phyloP scores from a whole-genome alignment of 2,113 vertebrate species.

The Picathartes gymnocephalus region DNA sequence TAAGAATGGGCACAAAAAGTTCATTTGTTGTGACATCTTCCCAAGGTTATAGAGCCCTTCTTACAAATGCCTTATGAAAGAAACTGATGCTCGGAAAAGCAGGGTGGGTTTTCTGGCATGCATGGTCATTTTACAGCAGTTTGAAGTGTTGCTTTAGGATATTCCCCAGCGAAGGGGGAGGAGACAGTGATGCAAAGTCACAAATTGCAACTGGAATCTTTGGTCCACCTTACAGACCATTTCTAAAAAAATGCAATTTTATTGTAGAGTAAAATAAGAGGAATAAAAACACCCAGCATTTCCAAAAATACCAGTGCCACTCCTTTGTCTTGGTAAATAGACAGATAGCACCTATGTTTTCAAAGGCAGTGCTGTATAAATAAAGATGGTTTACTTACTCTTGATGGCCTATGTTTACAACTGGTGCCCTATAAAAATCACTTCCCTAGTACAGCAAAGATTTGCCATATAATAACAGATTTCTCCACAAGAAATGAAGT shows the following conservation, averaged over 20 bases:
- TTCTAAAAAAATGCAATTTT: not conserved
- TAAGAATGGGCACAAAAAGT: not conserved
- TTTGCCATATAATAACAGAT: not conserved
- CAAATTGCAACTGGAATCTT: not conserved
- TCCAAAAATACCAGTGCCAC: not conserved
- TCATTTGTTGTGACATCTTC: not conserved
- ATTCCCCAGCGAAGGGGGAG: not conserved
- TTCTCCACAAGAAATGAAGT: not conserved
- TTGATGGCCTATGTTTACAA: not conserved
- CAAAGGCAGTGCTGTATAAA: not conserved
- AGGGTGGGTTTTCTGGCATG: not conserved
- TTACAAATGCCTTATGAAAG: not conserved
- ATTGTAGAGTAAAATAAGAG: not conserved
- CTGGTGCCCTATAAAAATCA: not conserved
- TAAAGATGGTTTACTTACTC: not conserved
- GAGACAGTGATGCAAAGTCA: not conserved
- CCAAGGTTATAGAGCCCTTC: not conserved
- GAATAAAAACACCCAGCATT: not conserved
- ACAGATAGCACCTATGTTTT: not conserved
- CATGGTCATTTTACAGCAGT: not conserved
- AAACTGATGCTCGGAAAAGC: not conserved
- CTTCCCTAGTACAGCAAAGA: not conserved
- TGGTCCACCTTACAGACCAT: not conserved
- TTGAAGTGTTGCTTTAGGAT: not conserved
- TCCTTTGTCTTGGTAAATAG: not conserved